phyloP scores from a whole-genome alignment of 2,797 vertebrate species.

The Emydoidea blandingii region DNA sequence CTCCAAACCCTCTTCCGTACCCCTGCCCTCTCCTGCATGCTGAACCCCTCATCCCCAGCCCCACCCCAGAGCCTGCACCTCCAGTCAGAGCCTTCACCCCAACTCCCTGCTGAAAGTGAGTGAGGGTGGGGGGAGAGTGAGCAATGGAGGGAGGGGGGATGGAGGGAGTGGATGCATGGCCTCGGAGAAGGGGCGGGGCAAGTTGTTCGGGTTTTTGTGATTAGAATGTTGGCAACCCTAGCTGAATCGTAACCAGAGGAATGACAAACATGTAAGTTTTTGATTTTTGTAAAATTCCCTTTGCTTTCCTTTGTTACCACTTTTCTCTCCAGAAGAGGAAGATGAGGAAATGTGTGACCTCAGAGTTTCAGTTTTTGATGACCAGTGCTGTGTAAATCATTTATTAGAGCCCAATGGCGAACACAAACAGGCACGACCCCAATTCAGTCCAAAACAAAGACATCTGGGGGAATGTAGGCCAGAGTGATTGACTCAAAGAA shows the following conservation, averaged over 20 bases:
- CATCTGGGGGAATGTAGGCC: neutral
- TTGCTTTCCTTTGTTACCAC: neutral
- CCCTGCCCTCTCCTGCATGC: too few species aligned
- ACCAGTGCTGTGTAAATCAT: neutral
- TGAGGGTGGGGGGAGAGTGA: too few species aligned
- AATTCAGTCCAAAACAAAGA: neutral
- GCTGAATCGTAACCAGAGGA: neutral
- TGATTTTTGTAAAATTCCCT: neutral
- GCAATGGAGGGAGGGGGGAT: too few species aligned
- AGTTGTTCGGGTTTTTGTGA: too few species aligned
- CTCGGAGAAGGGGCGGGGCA: too few species aligned
- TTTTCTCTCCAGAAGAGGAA: neutral
- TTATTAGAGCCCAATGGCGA: neutral
- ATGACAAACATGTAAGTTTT: neutral
- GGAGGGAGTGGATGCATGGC: too few species aligned
- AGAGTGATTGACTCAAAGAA: fast-evolving
- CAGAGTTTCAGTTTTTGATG: neutral
- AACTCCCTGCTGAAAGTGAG: too few species aligned
- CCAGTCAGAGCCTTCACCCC: too few species aligned
- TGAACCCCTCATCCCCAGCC: too few species aligned
- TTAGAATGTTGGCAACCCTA: too few species aligned
- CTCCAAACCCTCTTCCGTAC: too few species aligned
- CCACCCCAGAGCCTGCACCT: too few species aligned
- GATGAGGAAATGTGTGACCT: neutral
- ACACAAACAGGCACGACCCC: neutral